A percentile compares a stretch with the other conserved stretches of the same genome.
Conservation (phyloP, 2,888 invertebrate genomes). For the Orthonevra nobilis region DNA sequence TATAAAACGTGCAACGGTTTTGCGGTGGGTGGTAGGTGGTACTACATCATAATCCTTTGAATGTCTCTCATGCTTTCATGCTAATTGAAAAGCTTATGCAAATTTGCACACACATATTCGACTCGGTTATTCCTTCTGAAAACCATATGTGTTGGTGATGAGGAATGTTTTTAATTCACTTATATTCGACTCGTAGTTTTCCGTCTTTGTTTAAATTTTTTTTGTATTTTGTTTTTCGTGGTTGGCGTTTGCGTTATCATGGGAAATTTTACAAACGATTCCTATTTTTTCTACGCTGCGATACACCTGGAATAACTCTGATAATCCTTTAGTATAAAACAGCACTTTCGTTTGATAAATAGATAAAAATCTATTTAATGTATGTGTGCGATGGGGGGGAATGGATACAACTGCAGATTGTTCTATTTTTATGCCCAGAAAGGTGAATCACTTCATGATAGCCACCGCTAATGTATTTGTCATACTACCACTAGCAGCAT, state of each 20-base stretch:
- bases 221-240: neutral
- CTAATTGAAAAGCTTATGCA: conserved; percentile 59
- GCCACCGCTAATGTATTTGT: conserved; percentile 15
- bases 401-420: neutral
- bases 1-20: neutral
- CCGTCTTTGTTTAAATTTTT: too few species aligned
- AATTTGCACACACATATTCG: conserved; percentile 40
- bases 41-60: conserved; percentile 40
- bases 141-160: too few species aligned
- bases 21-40: neutral
- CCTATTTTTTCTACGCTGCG: neutral
- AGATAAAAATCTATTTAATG: conserved; percentile 38
- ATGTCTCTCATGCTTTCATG: conserved; percentile 42
- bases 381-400: too few species aligned
- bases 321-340: conserved; percentile 12
- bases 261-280: conserved; percentile 8
- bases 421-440: conserved; percentile 15
- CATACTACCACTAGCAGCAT: neutral
- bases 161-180: too few species aligned
- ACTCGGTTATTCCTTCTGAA: conserved; percentile 3
- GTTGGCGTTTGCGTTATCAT: conserved; percentile 9
- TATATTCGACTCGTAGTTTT: too few species aligned
- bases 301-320: neutral
- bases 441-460: conserved; percentile 37
- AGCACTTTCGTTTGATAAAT: conserved; percentile 22